Conservation (phyloP, 2,113 vertebrate genomes). For the Petrocephalus microphthalmus region DNA sequence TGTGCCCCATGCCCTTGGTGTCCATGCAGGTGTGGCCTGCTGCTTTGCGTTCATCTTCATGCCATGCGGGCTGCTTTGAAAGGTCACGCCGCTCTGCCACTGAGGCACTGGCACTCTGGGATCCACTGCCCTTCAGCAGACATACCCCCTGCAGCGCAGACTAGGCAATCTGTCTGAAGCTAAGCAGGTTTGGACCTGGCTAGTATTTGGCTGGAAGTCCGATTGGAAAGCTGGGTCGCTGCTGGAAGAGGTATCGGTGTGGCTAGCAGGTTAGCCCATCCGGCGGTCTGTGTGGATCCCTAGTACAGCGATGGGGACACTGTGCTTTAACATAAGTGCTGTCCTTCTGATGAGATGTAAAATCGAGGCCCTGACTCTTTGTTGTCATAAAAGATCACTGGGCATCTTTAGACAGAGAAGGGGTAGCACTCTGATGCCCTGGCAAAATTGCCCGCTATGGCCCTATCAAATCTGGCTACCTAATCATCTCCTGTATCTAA, state of each 20-base stretch:
- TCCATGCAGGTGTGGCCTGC: neutral
- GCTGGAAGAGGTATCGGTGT: too few relatives aligned
- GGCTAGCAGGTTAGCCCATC: too few relatives aligned
- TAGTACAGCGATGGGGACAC: too few relatives aligned
- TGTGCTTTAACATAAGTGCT: neutral
- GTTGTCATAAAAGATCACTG: neutral
- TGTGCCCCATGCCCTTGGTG: neutral
- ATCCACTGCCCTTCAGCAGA: too few relatives aligned
- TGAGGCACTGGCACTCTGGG: neutral
- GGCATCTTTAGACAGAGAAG: neutral
- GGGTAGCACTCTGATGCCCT: neutral
- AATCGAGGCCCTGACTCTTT: neutral
- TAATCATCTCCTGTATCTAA: neutral
- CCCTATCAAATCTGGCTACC: neutral
- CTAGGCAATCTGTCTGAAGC: too few relatives aligned
- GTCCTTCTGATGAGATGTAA: neutral
- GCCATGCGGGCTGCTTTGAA: neutral
- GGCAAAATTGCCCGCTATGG: neutral
- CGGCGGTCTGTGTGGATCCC: too few relatives aligned
- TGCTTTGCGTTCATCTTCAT: neutral
- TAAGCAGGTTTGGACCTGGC: too few relatives aligned
- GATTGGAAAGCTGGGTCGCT: too few relatives aligned
- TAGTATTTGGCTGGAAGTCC: too few relatives aligned
- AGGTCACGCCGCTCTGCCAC: neutral
- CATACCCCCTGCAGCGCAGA: too few relatives aligned